Evolutionary conservation across 2,888 invertebrate genomes (phyloP).

Genomic region (Cheilosia scutellata): DNA sequence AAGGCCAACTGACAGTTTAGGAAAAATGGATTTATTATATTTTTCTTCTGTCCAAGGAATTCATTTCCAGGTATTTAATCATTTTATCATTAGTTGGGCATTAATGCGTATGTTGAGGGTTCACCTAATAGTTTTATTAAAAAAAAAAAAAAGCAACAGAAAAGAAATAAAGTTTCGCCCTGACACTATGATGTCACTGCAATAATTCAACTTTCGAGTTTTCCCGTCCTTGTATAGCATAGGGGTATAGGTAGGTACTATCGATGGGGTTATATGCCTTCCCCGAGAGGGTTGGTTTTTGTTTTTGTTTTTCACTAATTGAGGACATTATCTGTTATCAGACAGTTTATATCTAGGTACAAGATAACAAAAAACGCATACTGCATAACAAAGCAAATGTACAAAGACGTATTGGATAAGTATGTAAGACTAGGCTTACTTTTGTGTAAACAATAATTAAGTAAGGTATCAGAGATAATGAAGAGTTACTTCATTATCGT

Average conservation of each 20-base stretch:
- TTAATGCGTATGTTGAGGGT: constrained; percentile 9
- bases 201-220: constrained; percentile 56
- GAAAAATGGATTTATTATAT: constrained; percentile 55
- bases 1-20: constrained; percentile 43
- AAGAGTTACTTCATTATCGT: neutral
- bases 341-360: constrained; percentile 12
- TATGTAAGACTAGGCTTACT: constrained; percentile 1
- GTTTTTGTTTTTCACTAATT: constrained; percentile 45
- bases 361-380: constrained; percentile 37
- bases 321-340: constrained; percentile 62
- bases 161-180: constrained; percentile 7
- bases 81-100: constrained; percentile 35
- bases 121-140: constrained; percentile 16
- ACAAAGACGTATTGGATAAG: constrained; percentile 27
- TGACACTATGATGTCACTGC: constrained; percentile 66
- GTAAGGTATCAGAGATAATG: constrained; percentile 37
- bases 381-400: constrained; percentile 24
- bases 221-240: constrained; percentile 36
- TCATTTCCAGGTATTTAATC: constrained; percentile 68
- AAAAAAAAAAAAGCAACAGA: neutral
- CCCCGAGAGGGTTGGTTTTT: constrained; percentile 18
- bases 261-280: constrained; percentile 37
- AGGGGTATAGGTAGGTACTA: neutral
- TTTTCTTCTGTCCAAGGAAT: constrained; percentile 47
- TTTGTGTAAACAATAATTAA: constrained; percentile 31